Evolutionary conservation across 37 sponge, comb jelly and placozoan species (phyloP).

Genomic region (Agelas oroides): DNA sequence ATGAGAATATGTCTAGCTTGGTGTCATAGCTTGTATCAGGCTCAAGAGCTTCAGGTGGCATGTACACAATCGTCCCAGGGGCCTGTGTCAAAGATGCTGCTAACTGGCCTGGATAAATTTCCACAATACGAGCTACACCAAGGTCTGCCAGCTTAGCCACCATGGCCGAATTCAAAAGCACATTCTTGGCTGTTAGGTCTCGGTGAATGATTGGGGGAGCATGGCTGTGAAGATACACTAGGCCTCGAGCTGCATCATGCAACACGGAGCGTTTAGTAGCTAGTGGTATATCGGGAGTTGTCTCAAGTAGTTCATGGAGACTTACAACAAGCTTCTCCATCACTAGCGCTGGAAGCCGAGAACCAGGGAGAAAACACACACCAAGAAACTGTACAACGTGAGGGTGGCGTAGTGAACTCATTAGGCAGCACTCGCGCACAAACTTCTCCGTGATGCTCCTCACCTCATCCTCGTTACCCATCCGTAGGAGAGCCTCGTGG

Average conservation of each 20-base stretch:
- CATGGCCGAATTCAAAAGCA: conserved; percentile 53
- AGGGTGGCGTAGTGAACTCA: background rate
- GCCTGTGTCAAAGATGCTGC: background rate
- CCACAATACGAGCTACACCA: background rate
- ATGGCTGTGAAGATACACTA: conserved; percentile 67
- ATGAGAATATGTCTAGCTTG: background rate
- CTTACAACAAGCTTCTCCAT: background rate
- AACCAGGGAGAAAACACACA: background rate
- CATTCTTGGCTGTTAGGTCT: conserved; percentile 76
- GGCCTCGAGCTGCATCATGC: conserved; percentile 28
- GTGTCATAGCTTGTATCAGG: background rate
- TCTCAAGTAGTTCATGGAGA: background rate
- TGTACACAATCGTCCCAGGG: background rate
- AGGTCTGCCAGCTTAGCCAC: background rate
- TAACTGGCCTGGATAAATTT: background rate
- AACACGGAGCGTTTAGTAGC: background rate
- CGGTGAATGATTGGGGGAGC: conserved; percentile 73
- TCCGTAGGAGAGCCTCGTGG: background rate
- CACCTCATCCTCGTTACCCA: background rate
- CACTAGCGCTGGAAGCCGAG: background rate
- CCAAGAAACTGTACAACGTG: conserved; percentile 12
- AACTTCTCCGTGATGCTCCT: background rate
- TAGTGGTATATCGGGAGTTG: background rate
- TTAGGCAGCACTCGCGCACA: background rate
- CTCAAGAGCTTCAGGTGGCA: conserved; percentile 1